Evolutionary conservation across 2,797 vertebrate genomes (phyloP), one percentile per base, ranked within the genome.

Genomic region (Tamandua tetradactyla): DNA sequence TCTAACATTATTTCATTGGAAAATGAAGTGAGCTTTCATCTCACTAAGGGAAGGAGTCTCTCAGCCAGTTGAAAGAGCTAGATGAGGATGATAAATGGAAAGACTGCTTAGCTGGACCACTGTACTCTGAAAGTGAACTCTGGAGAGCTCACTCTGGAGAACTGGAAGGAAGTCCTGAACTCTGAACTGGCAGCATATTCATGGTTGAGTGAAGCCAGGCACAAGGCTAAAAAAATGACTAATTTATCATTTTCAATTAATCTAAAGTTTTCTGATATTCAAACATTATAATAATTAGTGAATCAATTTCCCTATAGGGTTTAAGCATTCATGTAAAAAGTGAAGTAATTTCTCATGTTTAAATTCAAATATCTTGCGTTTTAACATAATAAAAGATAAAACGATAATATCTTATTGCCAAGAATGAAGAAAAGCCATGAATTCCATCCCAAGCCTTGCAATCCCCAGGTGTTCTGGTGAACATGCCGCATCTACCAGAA

Each of bases 201-300:
- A 12, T 89, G 85, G 83, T 72, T 95, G 89, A 92, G 13, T 93
- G 87, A 96, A 91, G 52, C 22, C 92, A 96, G 89, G 90, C 52
- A 88, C 1, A 76, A 95, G 55, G 55, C 40, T 92, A 68, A 92
- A 93, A 93, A 96, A 91, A 93, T 89, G 87, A 95, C 78, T 82
- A 93, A 94, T 94, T 93, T 91, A 94, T 96, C 92, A 93, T 91
- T 93, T 94, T 95, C 87, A 95, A 87, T 96, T 97, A 97, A 95
- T 95, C 64, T 96, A 93, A 95, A 94, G 61, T 97, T 97, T 97
- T 96, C 87, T 96, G 71, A 93, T 95, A 92, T 90, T 92, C 94
- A 87, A 94, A 93, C 44, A 87, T 90, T 93, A 95, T 92, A 69
- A 88, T 93, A 95, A 95, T 95, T 94, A 94, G 47, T 69, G 95